These are phyloP conservation scores for Emydura subglobosa DNA, from an alignment of 2,113 vertebrate genomes.

Conservation along the genomic window DNA sequence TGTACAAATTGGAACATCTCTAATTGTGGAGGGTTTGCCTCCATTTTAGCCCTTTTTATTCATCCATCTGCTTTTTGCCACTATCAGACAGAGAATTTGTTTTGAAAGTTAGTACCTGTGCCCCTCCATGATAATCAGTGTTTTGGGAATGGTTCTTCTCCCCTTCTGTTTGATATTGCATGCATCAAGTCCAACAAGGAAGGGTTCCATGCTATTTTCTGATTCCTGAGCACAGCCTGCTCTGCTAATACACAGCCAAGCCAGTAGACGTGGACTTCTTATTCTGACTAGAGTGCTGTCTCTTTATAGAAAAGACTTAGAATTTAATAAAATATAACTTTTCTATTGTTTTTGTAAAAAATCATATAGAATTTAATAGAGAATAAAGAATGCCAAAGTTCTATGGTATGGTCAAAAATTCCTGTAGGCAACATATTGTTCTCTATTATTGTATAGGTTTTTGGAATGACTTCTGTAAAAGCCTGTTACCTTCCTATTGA, in stretches of 20 bases:
- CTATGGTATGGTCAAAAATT: neutral
- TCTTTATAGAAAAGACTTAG: neutral
- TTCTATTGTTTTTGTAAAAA: neutral
- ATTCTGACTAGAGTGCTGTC: neutral
- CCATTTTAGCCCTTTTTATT: neutral
- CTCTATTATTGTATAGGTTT: neutral
- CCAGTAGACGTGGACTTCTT: neutral
- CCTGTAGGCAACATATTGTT: neutral
- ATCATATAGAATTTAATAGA: accelerated
- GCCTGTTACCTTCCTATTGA: neutral
- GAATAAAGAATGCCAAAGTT: slow-evolving; percentile 10
- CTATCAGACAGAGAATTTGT: neutral
- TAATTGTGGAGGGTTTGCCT: neutral
- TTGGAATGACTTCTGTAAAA: neutral
- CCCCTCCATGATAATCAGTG: neutral
- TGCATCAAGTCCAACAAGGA: neutral
- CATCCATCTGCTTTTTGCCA: slow-evolving; percentile 23
- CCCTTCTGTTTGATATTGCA: neutral
- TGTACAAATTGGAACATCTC: neutral
- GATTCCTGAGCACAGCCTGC: neutral
- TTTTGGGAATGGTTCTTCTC: neutral
- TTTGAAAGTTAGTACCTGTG: neutral
- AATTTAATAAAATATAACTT: neutral
- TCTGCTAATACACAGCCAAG: neutral
- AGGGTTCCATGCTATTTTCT: neutral